These are phyloP conservation scores for Drosophila falleni DNA, from an alignment of 2,888 invertebrate genomes.

Conservation along the genomic window DNA sequence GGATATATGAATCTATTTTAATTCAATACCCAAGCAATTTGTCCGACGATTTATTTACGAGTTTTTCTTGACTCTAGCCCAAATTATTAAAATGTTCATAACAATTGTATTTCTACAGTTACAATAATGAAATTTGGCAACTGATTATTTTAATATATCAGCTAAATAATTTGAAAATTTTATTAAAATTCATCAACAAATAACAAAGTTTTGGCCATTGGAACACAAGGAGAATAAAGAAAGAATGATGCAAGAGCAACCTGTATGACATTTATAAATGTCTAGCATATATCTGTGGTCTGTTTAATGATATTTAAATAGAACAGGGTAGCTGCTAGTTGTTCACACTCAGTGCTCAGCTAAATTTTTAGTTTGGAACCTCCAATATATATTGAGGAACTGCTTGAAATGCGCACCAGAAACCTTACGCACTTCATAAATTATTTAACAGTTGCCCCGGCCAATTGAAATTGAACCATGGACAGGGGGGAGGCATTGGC, in stretches of 20 bases:
- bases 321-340: constrained; percentile 11
- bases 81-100: background rate
- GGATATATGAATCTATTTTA: background rate
- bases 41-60: background rate
- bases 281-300: background rate
- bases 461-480: constrained; percentile 44
- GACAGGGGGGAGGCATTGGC: background rate
- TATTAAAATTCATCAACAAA: background rate
- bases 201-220: background rate
- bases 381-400: constrained; percentile 23
- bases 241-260: background rate
- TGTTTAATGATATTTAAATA: background rate
- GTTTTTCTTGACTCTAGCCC: background rate
- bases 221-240: no score
- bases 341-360: background rate
- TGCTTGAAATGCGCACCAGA: constrained; percentile 73
- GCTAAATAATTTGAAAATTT: background rate
- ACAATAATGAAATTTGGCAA: background rate
- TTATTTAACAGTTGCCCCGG: constrained; percentile 70
- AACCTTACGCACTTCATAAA: constrained; percentile 78
- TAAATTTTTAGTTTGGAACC: background rate
- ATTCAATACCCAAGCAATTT: background rate
- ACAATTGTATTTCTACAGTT: background rate
- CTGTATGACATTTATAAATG: background rate
- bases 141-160: background rate